Percentiles rank a stretch among this genome's conserved stretches.
Conservation (phyloP, 2,113 vertebrate genomes). For the Lycocorax pyrrhopterus region DNA sequence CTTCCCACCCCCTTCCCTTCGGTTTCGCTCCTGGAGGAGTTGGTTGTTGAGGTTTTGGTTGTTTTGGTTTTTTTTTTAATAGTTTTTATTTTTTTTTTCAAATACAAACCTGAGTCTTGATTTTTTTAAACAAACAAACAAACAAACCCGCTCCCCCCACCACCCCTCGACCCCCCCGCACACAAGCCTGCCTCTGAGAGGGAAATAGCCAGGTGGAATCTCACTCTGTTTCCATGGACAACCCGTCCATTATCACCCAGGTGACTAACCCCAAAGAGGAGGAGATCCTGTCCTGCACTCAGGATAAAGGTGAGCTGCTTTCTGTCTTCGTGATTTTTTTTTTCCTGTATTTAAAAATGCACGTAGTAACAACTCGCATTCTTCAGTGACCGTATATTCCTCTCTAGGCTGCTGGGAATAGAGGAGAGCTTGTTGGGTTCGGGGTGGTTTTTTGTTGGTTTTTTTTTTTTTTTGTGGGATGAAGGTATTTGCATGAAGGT, state of each 20-base stretch:
- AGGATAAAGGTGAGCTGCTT: constrained; percentile 89
- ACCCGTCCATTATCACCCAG: constrained; percentile 99
- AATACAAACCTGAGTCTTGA: not conserved
- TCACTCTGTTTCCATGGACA: constrained; percentile 93
- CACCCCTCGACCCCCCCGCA: not conserved
- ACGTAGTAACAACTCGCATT: not conserved
- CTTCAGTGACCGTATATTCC: not conserved
- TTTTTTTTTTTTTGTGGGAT: not conserved
- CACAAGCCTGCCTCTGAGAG: constrained; percentile 59
- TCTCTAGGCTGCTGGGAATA: not conserved
- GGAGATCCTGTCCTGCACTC: constrained; percentile 84
- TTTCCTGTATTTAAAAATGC: not conserved
- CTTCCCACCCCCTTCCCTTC: not conserved
- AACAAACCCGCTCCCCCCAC: not conserved
- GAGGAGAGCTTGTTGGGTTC: not conserved
- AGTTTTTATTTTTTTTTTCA: not conserved
- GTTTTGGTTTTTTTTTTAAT: not conserved
- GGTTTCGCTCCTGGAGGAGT: not conserved
- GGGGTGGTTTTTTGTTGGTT: not conserved
- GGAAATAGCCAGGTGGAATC: constrained; percentile 66
- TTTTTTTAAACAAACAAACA: not conserved
- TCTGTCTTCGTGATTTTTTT: not conserved
- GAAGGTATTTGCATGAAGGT: not conserved
- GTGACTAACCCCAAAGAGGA: constrained; percentile 99
- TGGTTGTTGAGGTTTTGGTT: not conserved